Conservation (phyloP, 1,140 invertebrate species). For the Eriocheir sinensis region DNA sequence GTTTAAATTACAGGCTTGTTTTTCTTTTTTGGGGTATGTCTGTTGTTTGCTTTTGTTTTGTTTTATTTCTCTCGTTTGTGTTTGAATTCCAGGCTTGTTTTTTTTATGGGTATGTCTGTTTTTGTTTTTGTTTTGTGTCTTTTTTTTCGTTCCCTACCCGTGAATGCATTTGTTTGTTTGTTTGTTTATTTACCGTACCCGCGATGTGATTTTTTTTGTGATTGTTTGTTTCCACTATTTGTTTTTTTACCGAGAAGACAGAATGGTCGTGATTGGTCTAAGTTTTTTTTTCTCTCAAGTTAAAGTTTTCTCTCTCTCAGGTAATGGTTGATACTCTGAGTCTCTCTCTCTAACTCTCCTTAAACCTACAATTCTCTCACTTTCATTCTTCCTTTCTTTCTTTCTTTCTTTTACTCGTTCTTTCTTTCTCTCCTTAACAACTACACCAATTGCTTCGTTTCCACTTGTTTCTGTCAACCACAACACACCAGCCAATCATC, state of each 20-base stretch:
- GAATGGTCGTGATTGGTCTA: not conserved
- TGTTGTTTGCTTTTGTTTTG: no score
- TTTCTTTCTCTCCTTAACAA: not conserved
- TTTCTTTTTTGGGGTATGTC: no score
- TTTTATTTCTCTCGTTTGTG: no score
- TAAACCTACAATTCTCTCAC: not conserved
- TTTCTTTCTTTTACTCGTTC: not conserved
- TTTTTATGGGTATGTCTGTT: no score
- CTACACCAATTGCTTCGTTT: not conserved
- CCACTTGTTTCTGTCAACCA: not conserved
- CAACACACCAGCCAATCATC: not conserved
- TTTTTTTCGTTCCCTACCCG: no score
- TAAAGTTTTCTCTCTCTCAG: not conserved
- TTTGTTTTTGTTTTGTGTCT: no score
- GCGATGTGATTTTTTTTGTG: no score
- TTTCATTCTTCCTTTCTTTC: not conserved
- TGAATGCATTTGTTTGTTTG: no score
- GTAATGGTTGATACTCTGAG: not conserved
- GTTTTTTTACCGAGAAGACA: not conserved
- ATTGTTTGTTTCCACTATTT: no score
- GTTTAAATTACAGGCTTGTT: not conserved
- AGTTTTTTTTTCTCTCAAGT: no score
- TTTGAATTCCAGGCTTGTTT: no score
- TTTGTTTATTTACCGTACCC: no score
- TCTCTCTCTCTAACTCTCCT: slow-evolving; percentile 31